Evolutionary conservation across 2,888 invertebrate genomes (phyloP).

Genomic region (Teleogryllus oceanicus): DNA sequence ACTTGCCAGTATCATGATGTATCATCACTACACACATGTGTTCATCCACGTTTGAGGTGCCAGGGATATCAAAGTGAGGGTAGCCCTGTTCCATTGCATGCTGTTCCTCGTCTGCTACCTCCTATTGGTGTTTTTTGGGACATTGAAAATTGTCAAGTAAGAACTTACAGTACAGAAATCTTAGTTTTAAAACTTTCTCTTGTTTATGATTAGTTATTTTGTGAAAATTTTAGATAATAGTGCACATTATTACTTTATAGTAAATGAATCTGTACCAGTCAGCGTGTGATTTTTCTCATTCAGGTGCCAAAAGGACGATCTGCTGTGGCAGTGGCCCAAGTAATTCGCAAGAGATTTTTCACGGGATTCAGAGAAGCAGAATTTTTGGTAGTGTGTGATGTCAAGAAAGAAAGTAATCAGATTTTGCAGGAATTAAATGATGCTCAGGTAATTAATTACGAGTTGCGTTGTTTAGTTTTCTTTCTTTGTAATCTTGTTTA

Average conservation of each 20-base stretch:
- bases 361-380: constrained; percentile 75
- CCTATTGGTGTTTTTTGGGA: constrained; percentile 91
- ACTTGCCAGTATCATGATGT: neutral
- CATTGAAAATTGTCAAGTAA: constrained; percentile 82
- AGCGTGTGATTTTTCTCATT: constrained; percentile 32
- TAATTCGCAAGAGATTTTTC: constrained; percentile 73
- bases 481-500: too few relatives aligned
- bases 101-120: constrained; percentile 46
- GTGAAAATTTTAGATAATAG: neutral
- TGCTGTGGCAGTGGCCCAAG: constrained; percentile 67
- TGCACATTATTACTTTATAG: neutral
- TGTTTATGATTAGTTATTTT: too few relatives aligned
- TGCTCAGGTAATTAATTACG: constrained; percentile 61
- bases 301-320: constrained; percentile 78
- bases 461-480: too few relatives aligned
- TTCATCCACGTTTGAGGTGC: constrained; percentile 21
- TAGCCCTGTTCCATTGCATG: constrained; percentile 29
- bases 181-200: too few relatives aligned
- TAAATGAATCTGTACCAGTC: neutral
- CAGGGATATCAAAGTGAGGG: constrained; percentile 30
- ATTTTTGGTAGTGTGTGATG: constrained; percentile 87
- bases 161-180: constrained; percentile 28
- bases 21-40: constrained; percentile 24
- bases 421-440: constrained; percentile 79
- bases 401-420: constrained; percentile 70